Evolutionary conservation across 2,888 invertebrate genomes (phyloP).

Genomic region (Pilophorus perplexus): DNA sequence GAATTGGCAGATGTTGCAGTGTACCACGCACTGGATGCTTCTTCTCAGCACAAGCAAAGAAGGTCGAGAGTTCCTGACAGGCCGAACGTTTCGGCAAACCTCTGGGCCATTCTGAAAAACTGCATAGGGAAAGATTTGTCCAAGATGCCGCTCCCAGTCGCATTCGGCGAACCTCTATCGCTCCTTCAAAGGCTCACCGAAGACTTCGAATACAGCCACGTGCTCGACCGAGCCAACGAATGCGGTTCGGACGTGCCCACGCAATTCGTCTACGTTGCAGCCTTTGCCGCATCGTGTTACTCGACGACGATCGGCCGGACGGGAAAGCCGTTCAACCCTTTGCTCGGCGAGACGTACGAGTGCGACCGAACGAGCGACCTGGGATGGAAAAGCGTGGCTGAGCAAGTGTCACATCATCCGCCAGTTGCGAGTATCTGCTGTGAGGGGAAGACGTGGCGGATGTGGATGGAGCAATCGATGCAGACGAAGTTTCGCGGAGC

Average conservation of each 20-base stretch:
- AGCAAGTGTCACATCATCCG: constrained; percentile 97
- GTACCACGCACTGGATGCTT: neutral
- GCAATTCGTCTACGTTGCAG: constrained; percentile 94
- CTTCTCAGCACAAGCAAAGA: neutral
- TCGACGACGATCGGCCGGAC: constrained; percentile 78
- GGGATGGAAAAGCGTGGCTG: constrained; percentile 92
- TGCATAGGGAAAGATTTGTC: constrained; percentile 96
- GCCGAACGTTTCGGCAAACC: constrained; percentile 88
- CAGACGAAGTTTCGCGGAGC: constrained; percentile 97
- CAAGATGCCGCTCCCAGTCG: constrained; percentile 72
- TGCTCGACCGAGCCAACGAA: constrained; percentile 66
- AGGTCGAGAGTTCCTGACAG: constrained; percentile 84
- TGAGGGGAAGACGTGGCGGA: constrained; percentile 85
- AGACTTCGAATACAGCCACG: constrained; percentile 92
- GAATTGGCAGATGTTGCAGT: neutral
- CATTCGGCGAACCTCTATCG: constrained; percentile 94
- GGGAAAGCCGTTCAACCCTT: constrained; percentile 96
- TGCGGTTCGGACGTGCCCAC: constrained; percentile 76
- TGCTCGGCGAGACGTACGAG: constrained; percentile 95
- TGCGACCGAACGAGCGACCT: constrained; percentile 92
- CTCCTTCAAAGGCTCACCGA: constrained; percentile 97
- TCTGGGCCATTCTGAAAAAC: constrained; percentile 99
- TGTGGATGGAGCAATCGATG: constrained; percentile 99
- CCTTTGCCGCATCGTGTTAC: constrained; percentile 90
- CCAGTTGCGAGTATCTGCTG: constrained; percentile 95